Percentiles rank a stretch among this genome's conserved stretches.
Conservation (phyloP, 2,113 vertebrate genomes). For the Ancistrus triradiatus region DNA sequence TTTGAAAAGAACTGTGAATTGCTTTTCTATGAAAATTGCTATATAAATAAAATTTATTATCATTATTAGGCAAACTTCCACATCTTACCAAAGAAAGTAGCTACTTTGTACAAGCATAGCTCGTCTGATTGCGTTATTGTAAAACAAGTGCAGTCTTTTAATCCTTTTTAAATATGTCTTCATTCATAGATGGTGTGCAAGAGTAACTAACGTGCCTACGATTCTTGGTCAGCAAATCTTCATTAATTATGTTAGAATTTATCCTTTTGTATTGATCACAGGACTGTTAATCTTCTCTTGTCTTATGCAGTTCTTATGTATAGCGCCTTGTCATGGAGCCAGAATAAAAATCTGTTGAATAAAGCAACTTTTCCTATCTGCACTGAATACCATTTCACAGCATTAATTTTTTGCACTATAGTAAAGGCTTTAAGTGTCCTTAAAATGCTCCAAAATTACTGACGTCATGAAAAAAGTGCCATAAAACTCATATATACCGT, state of each 20-base stretch:
- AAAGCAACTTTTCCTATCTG: conserved; percentile 3
- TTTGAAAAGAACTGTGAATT: too few species aligned
- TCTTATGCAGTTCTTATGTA: conserved; percentile 3
- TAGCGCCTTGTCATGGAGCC: conserved; percentile 5
- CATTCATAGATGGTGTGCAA: too few species aligned
- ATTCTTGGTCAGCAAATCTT: not conserved
- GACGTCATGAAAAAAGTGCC: not conserved
- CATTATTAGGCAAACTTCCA: too few species aligned
- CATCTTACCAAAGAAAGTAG: too few species aligned
- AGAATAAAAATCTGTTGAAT: conserved; percentile 25
- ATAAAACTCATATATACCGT: conserved; percentile 22
- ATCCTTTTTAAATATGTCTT: too few species aligned
- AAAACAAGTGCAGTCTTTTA: too few species aligned
- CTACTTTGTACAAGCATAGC: too few species aligned
- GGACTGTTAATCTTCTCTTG: conserved; percentile 9
- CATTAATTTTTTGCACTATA: not conserved
- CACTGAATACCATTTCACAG: not conserved
- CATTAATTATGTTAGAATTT: conserved; percentile 31
- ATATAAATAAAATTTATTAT: too few species aligned
- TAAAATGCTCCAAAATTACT: not conserved
- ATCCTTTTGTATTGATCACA: conserved; percentile 26
- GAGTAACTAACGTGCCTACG: not conserved
- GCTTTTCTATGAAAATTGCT: too few species aligned
- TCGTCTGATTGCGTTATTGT: too few species aligned
- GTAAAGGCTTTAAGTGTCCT: not conserved